Evolutionary conservation across 2,113 vertebrate species (phyloP).

Genomic region (Cacatua alba): DNA sequence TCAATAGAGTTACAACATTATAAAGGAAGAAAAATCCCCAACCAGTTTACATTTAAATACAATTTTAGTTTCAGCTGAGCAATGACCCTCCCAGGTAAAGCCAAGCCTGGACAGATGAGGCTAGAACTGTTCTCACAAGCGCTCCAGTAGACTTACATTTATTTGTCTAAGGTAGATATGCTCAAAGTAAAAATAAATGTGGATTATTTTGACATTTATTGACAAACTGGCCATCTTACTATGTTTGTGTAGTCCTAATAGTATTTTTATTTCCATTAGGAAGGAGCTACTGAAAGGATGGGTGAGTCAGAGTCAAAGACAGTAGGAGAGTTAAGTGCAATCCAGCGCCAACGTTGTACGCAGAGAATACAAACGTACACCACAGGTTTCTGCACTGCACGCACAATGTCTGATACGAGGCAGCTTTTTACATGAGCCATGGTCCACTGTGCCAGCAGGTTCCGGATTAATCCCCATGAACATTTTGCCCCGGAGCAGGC

Average conservation of each 20-base stretch:
- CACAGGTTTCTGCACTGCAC: fast-evolving
- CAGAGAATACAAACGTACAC: fast-evolving
- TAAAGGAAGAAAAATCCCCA: slow-evolving; percentile 19
- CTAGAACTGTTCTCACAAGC: neutral
- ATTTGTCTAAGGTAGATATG: neutral
- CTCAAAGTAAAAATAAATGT: neutral
- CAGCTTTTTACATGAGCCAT: fast-evolving
- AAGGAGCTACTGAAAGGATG: neutral
- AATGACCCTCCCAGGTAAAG: neutral
- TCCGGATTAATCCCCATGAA: neutral
- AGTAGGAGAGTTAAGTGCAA: fast-evolving
- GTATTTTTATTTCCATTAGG: neutral
- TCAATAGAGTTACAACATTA: slow-evolving; percentile 55
- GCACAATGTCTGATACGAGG: fast-evolving
- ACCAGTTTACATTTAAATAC: slow-evolving; percentile 2
- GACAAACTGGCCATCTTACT: neutral
- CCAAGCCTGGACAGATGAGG: neutral
- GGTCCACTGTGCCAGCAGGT: neutral
- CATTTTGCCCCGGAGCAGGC: neutral
- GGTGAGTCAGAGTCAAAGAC: fast-evolving
- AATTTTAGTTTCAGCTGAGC: slow-evolving; percentile 26
- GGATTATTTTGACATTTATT: neutral
- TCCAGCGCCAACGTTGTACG: fast-evolving
- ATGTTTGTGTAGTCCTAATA: fast-evolving
- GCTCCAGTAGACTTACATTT: neutral